A percentile compares a stretch with the other conserved stretches of the same genome.
These are phyloP conservation scores for Tragelaphus eurycerus DNA, from an alignment of 2,797 vertebrate genomes.

Conservation along the genomic window DNA sequence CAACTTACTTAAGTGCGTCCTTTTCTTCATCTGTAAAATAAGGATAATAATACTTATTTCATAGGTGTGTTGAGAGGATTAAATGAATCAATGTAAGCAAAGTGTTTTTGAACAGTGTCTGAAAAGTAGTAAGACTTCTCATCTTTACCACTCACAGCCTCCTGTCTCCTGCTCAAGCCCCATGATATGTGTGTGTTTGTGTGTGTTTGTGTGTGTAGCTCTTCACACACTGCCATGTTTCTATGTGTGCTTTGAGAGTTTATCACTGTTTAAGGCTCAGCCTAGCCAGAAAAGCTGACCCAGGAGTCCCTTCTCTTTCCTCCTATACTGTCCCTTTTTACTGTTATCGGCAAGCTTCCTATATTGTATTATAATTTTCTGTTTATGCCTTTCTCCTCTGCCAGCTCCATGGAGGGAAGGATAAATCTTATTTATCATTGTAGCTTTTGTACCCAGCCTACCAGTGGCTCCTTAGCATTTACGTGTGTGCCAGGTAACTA, in stretches of 20 bases:
- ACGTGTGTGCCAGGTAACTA: neutral
- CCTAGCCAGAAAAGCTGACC: neutral
- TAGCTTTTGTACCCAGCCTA: neutral
- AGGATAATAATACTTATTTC: neutral
- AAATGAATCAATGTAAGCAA: fast-evolving
- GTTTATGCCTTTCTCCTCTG: neutral
- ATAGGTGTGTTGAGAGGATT: neutral
- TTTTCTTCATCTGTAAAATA: neutral
- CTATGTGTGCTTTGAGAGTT: neutral
- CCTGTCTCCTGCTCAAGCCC: no score
- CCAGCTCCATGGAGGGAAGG: neutral
- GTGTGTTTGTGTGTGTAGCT: neutral
- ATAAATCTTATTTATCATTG: neutral
- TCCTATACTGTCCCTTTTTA: neutral
- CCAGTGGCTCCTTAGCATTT: neutral
- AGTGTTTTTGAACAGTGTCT: neutral
- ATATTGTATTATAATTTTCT: neutral
- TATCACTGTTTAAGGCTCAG: neutral
- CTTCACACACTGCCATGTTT: neutral
- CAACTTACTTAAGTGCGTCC: neutral
- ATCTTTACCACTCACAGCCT: no score
- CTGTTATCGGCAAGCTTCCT: neutral
- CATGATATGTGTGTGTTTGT: neutral
- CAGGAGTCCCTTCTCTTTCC: neutral
- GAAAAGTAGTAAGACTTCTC: neutral